Base-by-base conservation (phyloP, 2,113 vertebrate genomes). In the Lepus timidus region DNA sequence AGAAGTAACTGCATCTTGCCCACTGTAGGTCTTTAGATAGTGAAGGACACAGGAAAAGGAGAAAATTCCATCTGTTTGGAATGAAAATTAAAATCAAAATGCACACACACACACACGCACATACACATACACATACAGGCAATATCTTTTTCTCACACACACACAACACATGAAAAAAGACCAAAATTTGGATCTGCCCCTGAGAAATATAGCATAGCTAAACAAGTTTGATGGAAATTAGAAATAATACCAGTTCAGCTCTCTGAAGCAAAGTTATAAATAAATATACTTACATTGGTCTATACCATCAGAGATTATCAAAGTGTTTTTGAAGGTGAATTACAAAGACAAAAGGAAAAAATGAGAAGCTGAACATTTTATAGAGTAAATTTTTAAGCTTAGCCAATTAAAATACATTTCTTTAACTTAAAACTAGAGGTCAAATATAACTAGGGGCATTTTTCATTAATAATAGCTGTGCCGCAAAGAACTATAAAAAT, bases 71-170 rank as follows among this genome's bases (percentile, higher is more conserved):
- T 92, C 81, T 96, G 73, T 91, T 97, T 95, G 64, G 92, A 97
- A 93, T 75, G 80, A 97, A n/a, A 96, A 98, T 96, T 65, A 96
- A 92, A 93, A 65, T 94, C 85, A 94, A 61, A 14, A 58, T 19
- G 19, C 55, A 58, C 55, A 58, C 55, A 58, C 55, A 55, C 16
- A 19, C 55, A 58, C 33, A 2, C 33, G 2, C 36, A 36, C 36
- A 36, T 6, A 58, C 55, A 17, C 55, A 58, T 16, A 16, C 55
- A 58, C 55, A 58, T 19, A 19, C 14, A 58, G 55, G 55, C 55
- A 44, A 7, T 58, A 5, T 58, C 17, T 58, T 16, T 5, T 58
- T 17, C 55, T 58, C 55, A 20, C 55, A 58, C 55, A 58, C 13
- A 58, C 55, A 58, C 55, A 55, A 27, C 7, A n/a, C 22, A 81